These are phyloP conservation scores for Stigmatopora argus DNA, from an alignment of 2,113 vertebrate species.

Conservation along the genomic window DNA sequence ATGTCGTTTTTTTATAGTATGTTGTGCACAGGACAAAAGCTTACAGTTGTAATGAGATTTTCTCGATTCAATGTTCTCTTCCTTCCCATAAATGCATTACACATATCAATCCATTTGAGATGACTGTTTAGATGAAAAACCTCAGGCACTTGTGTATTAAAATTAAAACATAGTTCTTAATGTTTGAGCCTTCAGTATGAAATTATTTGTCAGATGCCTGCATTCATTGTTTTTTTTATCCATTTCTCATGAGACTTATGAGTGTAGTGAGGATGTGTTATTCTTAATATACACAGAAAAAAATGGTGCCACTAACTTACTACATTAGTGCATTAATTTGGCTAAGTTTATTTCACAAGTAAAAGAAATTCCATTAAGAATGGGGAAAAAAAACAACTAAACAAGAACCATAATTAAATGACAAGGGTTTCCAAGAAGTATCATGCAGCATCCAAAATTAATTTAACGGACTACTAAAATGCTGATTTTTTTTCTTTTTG, in stretches of 20 bases:
- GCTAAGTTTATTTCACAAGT: not conserved
- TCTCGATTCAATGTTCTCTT: constrained; percentile 43
- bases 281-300: not conserved
- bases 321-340: not conserved
- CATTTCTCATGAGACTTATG: not conserved
- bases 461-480: not conserved
- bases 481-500: not conserved
- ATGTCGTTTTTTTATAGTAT: constrained; percentile 4
- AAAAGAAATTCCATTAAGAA: not conserved
- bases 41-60: constrained; percentile 15
- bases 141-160: constrained; percentile 13
- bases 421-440: not conserved
- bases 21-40: not conserved
- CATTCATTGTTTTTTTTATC: not conserved
- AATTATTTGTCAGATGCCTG: constrained; percentile 33
- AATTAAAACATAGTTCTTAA: constrained; percentile 10
- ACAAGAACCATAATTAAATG: not conserved
- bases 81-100: constrained; percentile 44
- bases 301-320: not conserved
- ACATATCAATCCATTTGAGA: constrained; percentile 12
- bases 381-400: not conserved
- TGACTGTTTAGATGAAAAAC: constrained; percentile 21
- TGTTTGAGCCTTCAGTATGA: constrained; percentile 15
- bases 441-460: not conserved
- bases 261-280: not conserved